These are phyloP conservation scores for Liposcelis brunnea DNA, from an alignment of 2,888 invertebrate genomes.

Conservation along the genomic window DNA sequence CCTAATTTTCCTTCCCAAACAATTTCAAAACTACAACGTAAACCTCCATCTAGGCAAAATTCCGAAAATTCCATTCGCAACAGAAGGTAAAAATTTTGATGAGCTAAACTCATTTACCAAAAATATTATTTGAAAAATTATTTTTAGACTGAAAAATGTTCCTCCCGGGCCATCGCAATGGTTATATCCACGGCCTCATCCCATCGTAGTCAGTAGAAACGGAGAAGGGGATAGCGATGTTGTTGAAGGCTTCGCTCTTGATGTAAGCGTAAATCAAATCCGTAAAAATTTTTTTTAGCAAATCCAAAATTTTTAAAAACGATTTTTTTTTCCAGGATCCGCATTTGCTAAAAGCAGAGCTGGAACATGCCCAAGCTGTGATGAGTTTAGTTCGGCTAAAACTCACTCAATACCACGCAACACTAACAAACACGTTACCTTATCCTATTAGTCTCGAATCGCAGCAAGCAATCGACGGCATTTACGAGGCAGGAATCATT, in stretches of 20 bases:
- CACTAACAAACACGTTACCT: conserved; percentile 24
- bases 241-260: conserved; percentile 28
- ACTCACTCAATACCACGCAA: conserved; percentile 26
- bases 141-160: too few relatives aligned
- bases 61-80: background rate
- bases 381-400: conserved; percentile 29
- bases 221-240: conserved; percentile 16
- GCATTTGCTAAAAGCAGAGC: conserved; percentile 26
- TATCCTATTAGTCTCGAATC: conserved; percentile 23
- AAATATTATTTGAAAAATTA: too few relatives aligned
- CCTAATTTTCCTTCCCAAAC: background rate
- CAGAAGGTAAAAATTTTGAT: too few relatives aligned
- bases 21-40: background rate
- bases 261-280: conserved; percentile 21
- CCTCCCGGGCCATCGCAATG: too few relatives aligned
- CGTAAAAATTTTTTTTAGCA: conserved; percentile 1
- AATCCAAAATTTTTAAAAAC: too few relatives aligned
- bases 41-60: background rate
- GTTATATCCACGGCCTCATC: too few relatives aligned
- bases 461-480: conserved; percentile 29
- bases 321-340: conserved; percentile 29
- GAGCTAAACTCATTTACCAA: too few relatives aligned
- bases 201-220: too few relatives aligned
- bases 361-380: conserved; percentile 29
- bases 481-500: conserved; percentile 28